phyloP scores from a whole-genome alignment of 2,888 invertebrate genomes.

The Priocnemis perturbator region DNA sequence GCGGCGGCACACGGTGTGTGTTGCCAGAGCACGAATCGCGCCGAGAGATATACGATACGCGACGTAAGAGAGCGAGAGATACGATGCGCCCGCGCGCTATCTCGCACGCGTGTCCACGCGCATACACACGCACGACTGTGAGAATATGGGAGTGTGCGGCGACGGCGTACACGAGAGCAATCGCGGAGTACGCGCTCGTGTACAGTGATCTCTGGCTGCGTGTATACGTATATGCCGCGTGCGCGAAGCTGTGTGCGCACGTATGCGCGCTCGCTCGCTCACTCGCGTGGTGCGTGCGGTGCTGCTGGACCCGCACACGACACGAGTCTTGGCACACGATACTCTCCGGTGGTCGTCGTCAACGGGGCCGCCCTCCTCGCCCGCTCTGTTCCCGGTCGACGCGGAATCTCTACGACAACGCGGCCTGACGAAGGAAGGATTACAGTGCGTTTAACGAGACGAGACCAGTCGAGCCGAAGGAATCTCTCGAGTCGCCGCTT shows the following conservation, averaged over 20 bases:
- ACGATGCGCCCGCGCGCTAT: slow-evolving; percentile 14
- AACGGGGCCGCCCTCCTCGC: slow-evolving; percentile 7
- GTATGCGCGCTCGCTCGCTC: slow-evolving; percentile 5
- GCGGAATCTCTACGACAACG: slow-evolving; percentile 13
- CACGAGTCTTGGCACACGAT: no score
- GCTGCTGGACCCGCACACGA: slow-evolving; percentile 3
- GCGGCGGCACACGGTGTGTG: no score
- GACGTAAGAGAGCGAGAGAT: slow-evolving; percentile 7
- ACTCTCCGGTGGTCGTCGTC: background rate
- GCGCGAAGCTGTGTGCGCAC: background rate
- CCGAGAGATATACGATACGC: slow-evolving; percentile 3
- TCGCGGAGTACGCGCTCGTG: no score
- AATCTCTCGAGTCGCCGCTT: slow-evolving; percentile 24
- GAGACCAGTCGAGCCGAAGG: slow-evolving; percentile 12
- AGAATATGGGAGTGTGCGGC: no score
- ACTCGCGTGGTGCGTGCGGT: slow-evolving; percentile 9
- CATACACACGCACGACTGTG: background rate
- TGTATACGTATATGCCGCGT: no score
- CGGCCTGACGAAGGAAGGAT: background rate
- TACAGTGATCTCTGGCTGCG: no score
- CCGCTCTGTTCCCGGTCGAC: background rate
- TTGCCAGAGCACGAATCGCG: slow-evolving; percentile 1
- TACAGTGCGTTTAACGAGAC: slow-evolving; percentile 14
- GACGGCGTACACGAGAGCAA: no score
- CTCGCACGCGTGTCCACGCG: slow-evolving; percentile 12